Evolutionary conservation across 2,888 invertebrate genomes (phyloP).

Genomic region (Euspilapteryx auroguttella): DNA sequence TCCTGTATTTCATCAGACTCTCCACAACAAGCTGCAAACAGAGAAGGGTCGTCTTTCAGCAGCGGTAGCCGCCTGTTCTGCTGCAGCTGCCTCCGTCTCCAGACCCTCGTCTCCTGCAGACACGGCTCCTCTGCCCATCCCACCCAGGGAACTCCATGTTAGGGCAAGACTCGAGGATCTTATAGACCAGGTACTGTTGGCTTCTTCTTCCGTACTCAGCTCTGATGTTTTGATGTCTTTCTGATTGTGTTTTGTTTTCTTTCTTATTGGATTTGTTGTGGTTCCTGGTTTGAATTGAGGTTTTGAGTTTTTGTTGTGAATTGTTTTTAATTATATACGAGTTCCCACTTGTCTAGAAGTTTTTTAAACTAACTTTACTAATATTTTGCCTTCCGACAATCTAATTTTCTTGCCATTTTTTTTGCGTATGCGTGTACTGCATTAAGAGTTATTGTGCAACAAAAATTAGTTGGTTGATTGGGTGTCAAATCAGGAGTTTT

Average conservation of each 20-base stretch:
- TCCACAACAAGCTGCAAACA: slow-evolving; percentile 85
- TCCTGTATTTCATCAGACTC: slow-evolving; percentile 29
- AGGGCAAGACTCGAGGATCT: slow-evolving; percentile 86
- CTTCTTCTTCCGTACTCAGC: slow-evolving; percentile 16
- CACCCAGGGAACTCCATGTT: slow-evolving; percentile 81
- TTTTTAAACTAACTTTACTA: too few species aligned
- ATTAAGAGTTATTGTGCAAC: too few species aligned
- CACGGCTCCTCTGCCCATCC: slow-evolving; percentile 80
- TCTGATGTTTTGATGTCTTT: slow-evolving; percentile 22
- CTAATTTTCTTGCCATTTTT: too few species aligned
- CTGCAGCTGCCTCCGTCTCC: slow-evolving; percentile 88
- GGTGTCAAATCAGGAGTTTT: too few species aligned
- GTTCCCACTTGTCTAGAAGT: too few species aligned
- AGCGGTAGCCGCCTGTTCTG: slow-evolving; percentile 91
- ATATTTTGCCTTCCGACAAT: too few species aligned
- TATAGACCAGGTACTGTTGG: slow-evolving; percentile 80
- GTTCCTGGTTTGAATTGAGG: too few species aligned
- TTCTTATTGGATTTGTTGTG: too few species aligned
- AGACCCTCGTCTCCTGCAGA: slow-evolving; percentile 89
- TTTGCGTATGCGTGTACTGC: too few species aligned
- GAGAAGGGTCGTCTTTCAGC: slow-evolving; percentile 84
- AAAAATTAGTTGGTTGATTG: too few species aligned
- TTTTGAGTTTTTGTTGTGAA: slow-evolving; percentile 16
- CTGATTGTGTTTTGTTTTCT: too few species aligned
- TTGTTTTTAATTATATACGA: too few species aligned